Conservation (phyloP, 1,140 invertebrate genomes). For the Archivesica marissinica region DNA sequence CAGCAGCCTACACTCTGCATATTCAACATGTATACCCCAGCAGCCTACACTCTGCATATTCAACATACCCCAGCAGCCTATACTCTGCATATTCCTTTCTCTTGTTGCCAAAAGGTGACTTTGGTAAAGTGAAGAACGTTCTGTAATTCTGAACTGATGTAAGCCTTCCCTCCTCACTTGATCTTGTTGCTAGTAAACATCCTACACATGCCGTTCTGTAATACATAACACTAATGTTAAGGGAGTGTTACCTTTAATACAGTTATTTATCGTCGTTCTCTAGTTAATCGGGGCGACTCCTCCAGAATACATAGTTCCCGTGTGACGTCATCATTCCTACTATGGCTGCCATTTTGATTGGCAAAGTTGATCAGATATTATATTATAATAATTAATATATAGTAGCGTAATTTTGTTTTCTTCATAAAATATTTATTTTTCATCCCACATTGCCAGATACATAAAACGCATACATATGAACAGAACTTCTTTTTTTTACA, state of each 20-base stretch:
- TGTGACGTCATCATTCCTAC: too few relatives aligned
- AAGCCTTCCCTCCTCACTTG: not conserved
- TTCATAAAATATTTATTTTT: too few relatives aligned
- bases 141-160: conserved; percentile 18
- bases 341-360: too few relatives aligned
- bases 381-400: too few relatives aligned
- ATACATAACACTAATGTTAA: not conserved
- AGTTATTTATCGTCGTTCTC: not conserved
- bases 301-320: too few relatives aligned
- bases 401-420: too few relatives aligned
- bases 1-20: too few relatives aligned
- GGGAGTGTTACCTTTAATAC: not conserved
- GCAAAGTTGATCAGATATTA: too few relatives aligned
- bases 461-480: too few relatives aligned
- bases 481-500: too few relatives aligned
- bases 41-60: not conserved
- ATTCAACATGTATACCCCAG: not conserved
- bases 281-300: too few relatives aligned
- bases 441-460: too few relatives aligned
- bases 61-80: conserved; percentile 71
- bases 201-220: conserved; percentile 14
- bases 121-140: conserved; percentile 68
- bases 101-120: conserved; percentile 66
- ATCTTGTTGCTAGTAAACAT: not conserved
- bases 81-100: conserved; percentile 76